phyloP scores from a whole-genome alignment of 2,113 vertebrate species.

The Rhinolophus ferrumequinum region DNA sequence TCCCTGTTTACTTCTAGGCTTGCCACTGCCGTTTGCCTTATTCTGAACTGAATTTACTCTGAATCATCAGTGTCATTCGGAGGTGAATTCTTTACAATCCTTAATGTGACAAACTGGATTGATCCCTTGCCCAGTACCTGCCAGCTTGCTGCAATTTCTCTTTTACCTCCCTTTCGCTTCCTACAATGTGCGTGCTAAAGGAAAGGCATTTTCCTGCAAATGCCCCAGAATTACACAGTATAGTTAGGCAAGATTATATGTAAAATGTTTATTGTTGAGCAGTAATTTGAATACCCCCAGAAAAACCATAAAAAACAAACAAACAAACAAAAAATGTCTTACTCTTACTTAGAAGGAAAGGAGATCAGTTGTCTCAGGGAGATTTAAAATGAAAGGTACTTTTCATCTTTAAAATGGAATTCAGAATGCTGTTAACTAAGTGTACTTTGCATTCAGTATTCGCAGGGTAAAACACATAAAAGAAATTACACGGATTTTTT shows the following conservation, averaged over 20 bases:
- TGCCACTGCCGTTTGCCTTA: neutral
- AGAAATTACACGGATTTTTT: conserved; percentile 72
- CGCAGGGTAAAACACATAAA: conserved; percentile 80
- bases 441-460: conserved; percentile 47
- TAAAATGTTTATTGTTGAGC: conserved; percentile 71
- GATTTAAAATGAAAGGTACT: conserved; percentile 69
- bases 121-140: conserved; percentile 62
- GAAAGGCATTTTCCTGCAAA: neutral
- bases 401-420: conserved; percentile 68
- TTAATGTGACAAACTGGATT: conserved; percentile 75
- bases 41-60: neutral
- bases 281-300: conserved; percentile 49
- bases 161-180: neutral
- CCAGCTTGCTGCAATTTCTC: conserved; percentile 44
- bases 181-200: neutral
- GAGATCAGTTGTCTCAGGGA: conserved; percentile 32
- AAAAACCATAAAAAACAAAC: neutral
- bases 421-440: conserved; percentile 68
- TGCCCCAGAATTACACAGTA: neutral
- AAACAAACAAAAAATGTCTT: neutral
- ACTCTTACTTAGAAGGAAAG: neutral
- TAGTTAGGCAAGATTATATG: conserved; percentile 16
- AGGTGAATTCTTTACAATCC: conserved; percentile 71
- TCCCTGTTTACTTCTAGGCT: neutral
- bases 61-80: conserved; percentile 54